Conservation (phyloP, 2,113 vertebrate genomes). For the Aphelocoma coerulescens region DNA sequence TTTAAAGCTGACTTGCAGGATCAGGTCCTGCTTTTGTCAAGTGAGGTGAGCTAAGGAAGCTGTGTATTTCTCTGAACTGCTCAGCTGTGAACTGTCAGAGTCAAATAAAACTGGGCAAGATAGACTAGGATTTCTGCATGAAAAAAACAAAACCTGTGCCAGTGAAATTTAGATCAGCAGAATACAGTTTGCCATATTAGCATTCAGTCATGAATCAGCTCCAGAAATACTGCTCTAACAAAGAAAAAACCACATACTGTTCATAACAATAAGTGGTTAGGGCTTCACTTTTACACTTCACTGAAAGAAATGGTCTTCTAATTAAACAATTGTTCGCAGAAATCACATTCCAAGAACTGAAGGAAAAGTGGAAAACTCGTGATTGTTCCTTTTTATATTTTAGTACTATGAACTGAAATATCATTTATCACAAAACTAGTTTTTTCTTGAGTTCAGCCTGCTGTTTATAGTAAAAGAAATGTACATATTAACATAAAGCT, state of each 20-base stretch:
- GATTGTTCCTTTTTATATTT: slow-evolving; percentile 1
- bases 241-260: background rate
- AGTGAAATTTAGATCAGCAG: slow-evolving; percentile 9
- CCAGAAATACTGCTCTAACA: background rate
- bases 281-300: background rate
- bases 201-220: slow-evolving; percentile 21
- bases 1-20: slow-evolving; percentile 31
- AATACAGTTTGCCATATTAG: slow-evolving; percentile 13
- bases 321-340: slow-evolving; percentile 38
- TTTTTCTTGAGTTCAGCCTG: background rate
- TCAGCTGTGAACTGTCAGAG: slow-evolving; percentile 38
- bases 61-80: slow-evolving; percentile 10
- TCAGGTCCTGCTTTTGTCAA: background rate
- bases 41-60: background rate
- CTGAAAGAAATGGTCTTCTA: background rate
- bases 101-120: background rate
- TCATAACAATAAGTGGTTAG: slow-evolving; percentile 31
- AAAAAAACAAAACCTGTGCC: background rate
- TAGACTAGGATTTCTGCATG: background rate
- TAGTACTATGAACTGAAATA: background rate
- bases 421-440: background rate
- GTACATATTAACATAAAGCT: background rate
- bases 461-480: slow-evolving; percentile 8
- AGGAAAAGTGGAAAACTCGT: slow-evolving; percentile 1
- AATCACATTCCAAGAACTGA: background rate